Evolutionary conservation across 2,888 invertebrate genomes (phyloP).

Genomic region (Hydriomena furcata): DNA sequence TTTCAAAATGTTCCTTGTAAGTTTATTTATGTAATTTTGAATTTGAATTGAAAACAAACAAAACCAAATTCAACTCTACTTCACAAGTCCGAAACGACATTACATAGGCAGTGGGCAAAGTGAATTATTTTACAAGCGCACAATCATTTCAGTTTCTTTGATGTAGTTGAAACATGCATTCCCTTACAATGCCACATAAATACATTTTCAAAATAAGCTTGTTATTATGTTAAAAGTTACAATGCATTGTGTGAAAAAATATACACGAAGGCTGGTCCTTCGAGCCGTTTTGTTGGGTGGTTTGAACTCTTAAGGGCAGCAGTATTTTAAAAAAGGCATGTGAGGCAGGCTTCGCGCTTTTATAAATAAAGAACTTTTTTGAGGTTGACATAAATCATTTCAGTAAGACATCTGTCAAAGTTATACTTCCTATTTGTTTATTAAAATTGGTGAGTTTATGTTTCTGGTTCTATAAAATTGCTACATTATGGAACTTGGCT

Average conservation of each 20-base stretch:
- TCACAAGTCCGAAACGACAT: too few relatives aligned
- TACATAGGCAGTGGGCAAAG: not conserved
- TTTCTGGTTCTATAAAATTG: too few relatives aligned
- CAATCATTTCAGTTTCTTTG: conserved; percentile 5
- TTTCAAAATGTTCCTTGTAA: too few relatives aligned
- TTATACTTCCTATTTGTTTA: too few relatives aligned
- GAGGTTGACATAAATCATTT: too few relatives aligned
- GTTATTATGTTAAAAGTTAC: conserved; percentile 18
- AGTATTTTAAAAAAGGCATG: not conserved
- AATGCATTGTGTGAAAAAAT: conserved; percentile 27
- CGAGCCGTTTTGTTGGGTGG: conserved; percentile 2
- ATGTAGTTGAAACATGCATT: conserved; percentile 10
- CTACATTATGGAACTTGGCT: too few relatives aligned
- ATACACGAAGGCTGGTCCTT: conserved; percentile 6
- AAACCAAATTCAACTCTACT: too few relatives aligned
- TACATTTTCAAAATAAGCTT: conserved; percentile 17
- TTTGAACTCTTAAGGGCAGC: conserved; percentile 12
- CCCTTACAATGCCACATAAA: conserved; percentile 26
- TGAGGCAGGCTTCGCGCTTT: not conserved
- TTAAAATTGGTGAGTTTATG: too few relatives aligned
- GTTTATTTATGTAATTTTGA: too few relatives aligned
- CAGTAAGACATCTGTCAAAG: too few relatives aligned
- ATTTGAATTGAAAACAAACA: too few relatives aligned
- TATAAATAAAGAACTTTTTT: too few relatives aligned
- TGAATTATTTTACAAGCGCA: not conserved